A percentile compares a stretch with the other conserved stretches of the same genome.
Conservation (phyloP, 2,888 invertebrate species). For the Crematogaster levior region DNA sequence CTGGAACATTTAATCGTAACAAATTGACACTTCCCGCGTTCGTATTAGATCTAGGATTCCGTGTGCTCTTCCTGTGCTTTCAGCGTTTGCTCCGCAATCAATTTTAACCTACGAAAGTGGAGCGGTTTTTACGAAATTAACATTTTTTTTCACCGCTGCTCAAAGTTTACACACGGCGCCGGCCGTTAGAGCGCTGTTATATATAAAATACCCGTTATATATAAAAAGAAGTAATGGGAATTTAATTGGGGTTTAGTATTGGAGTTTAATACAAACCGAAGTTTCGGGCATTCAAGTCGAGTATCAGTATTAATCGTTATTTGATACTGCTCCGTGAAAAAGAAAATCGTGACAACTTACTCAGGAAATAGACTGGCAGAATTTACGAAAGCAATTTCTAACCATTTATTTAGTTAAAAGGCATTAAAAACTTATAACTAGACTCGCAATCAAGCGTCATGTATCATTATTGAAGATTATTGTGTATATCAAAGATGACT, state of each 20-base stretch:
- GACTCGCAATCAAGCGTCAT: background rate
- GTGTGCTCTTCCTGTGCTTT: background rate
- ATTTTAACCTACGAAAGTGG: slow-evolving; percentile 32
- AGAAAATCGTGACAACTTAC: background rate
- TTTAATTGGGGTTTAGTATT: slow-evolving; percentile 16
- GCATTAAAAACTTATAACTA: background rate
- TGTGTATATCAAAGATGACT: background rate
- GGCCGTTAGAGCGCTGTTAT: background rate
- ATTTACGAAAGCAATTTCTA: background rate
- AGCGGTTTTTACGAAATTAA: slow-evolving; percentile 38
- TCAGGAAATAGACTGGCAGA: background rate
- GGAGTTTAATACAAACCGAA: slow-evolving; percentile 6
- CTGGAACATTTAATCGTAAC: slow-evolving; percentile 44
- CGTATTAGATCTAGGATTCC: slow-evolving; percentile 22
- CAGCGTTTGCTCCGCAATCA: background rate
- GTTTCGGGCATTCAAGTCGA: slow-evolving; percentile 15
- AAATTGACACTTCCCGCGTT: slow-evolving; percentile 31
- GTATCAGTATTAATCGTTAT: background rate
- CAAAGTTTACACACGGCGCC: slow-evolving; percentile 25
- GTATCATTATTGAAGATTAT: background rate
- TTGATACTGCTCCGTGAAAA: background rate
- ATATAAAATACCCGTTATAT: slow-evolving; percentile 15
- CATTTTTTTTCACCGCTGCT: slow-evolving; percentile 15
- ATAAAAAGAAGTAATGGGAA: slow-evolving; percentile 32
- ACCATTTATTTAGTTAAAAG: background rate